Percentiles rank a stretch among this genome's conserved stretches.
Evolutionary conservation across 2,113 vertebrate species (phyloP).

Genomic region (Colinus virginianus): DNA sequence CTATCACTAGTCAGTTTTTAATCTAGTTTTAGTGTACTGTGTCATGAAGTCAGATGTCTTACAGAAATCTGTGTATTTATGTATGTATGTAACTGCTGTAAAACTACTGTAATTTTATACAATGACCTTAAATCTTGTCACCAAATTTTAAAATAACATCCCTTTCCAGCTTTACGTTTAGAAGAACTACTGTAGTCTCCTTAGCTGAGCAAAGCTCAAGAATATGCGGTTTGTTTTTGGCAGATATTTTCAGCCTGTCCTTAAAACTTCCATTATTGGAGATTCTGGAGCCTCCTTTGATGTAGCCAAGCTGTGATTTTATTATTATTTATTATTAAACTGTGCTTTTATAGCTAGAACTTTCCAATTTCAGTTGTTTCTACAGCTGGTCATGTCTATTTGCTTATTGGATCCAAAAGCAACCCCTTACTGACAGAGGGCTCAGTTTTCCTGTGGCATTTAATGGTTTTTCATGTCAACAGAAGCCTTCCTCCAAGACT

Average conservation of each 20-base stretch:
- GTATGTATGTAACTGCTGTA: background rate
- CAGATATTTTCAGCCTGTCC: background rate
- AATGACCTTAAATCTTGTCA: background rate
- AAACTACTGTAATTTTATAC: background rate
- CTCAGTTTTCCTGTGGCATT: conserved; percentile 38
- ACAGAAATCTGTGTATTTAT: background rate
- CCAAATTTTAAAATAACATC: background rate
- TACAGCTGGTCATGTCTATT: conserved; percentile 44
- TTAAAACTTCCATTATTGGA: background rate
- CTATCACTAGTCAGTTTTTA: background rate
- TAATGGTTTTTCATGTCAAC: background rate
- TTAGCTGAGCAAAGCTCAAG: background rate
- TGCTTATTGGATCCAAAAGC: conserved; percentile 37
- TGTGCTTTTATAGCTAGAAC: conserved; percentile 29
- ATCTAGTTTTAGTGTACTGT: background rate
- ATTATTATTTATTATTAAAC: background rate
- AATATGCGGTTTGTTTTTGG: background rate
- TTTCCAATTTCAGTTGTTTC: conserved; percentile 38
- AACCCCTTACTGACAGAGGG: background rate
- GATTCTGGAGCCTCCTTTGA: background rate
- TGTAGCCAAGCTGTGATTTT: background rate
- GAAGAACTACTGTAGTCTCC: background rate
- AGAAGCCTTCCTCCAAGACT: background rate
- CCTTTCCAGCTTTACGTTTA: background rate
- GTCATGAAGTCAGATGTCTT: background rate